phyloP scores from a whole-genome alignment of 2,113 vertebrate genomes.

The Vicugna pacos region DNA sequence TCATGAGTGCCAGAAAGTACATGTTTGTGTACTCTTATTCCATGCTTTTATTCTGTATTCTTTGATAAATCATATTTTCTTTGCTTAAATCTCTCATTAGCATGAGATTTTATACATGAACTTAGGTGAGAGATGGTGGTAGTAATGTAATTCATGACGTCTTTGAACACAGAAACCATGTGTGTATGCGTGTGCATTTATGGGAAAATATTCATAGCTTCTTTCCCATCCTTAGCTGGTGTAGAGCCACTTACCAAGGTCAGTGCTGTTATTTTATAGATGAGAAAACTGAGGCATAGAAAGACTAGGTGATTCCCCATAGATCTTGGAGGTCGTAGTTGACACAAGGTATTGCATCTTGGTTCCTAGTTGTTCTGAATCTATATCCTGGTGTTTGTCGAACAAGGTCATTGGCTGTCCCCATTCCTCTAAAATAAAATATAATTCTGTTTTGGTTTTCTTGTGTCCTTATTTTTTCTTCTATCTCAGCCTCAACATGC shows the following conservation, averaged over 20 bases:
- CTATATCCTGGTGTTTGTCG: background rate
- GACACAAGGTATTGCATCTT: background rate
- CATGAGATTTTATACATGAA: background rate
- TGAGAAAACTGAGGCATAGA: background rate
- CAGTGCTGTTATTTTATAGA: background rate
- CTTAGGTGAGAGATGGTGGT: background rate
- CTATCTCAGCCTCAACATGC: background rate
- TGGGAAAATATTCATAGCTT: background rate
- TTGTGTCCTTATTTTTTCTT: background rate
- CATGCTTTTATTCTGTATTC: background rate
- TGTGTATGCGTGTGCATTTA: background rate
- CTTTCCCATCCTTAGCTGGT: background rate
- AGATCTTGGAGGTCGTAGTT: background rate
- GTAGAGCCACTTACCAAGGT: background rate
- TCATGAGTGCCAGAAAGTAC: background rate
- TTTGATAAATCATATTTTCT: background rate
- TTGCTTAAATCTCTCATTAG: background rate
- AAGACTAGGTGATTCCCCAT: background rate
- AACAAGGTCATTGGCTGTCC: background rate
- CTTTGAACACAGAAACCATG: background rate
- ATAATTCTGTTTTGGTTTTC: background rate
- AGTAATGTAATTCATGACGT: background rate
- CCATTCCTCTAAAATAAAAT: background rate
- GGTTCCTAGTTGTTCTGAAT: background rate
- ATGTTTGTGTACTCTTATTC: background rate